Evolutionary conservation across 2,113 vertebrate genomes (phyloP), one percentile per base, ranked within the genome.

Genomic region (Seriola dumerili): DNA sequence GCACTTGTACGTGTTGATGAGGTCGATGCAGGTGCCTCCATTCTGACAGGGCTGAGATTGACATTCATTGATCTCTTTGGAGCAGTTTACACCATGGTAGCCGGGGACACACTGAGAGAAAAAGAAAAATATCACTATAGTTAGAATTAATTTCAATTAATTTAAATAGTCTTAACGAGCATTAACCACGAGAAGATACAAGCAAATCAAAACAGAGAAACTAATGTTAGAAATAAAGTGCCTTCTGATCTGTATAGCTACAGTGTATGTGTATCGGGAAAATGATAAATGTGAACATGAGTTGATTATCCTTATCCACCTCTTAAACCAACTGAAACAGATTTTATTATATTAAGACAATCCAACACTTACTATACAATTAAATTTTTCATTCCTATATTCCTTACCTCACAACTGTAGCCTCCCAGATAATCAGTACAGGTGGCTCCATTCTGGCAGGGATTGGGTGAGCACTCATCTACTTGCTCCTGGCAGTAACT

Each of bases 401-500:
- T 40, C 6, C 68, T 16, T 91, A 99, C 98, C 96, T 98, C 96
- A 6, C 98, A 99, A 59, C 97, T 98, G 89, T 98, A 99, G 70
- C 97, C 98, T 0, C 98, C 98, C 5, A 99, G 94, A 87, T 99
- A 99, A 90, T 99, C 98, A 0, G 97, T 99, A 85, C 98, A 99
- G 25, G 95, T 96, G 79, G 97, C 98, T 62, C 98, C 98, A 0
- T 99, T 99, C 92, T 98, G 98, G 91, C 98, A 99, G 1, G 98
- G 98, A 88, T 96, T 99, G 1, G 98, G 97, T 0, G 96, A 96
- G 65, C 98, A 99, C 87, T 99, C 98, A 0, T 99, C 97, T 86
- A 99, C 98, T 91, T 99, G 97, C 23, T 97, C 97, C 94, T 99
- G 97, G 0, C 98, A 99, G 96, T 99, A 99, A 91, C 98, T 99